Base-by-base conservation (phyloP, 2,797 vertebrate genomes). In the Coendou prehensilis region DNA sequence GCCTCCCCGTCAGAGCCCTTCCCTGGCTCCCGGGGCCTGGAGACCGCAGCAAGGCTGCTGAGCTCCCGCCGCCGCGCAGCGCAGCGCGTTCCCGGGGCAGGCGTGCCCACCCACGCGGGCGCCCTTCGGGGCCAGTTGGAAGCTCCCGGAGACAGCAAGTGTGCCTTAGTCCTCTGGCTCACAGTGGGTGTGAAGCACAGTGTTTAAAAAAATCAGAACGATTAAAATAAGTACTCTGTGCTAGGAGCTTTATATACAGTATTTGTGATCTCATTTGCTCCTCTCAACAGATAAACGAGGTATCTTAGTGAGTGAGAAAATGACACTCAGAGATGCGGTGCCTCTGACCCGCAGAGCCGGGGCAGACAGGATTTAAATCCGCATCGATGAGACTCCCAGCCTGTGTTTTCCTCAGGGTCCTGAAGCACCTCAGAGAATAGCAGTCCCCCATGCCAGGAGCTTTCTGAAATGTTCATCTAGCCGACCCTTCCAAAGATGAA, bases 291-390 rank as follows among this genome's bases (percentile, higher is more conserved):
- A 30, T 17, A 4, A 47, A 15, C 50, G 41, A 82, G 52, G 26
- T 56, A 9, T 69, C 88, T 96, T 67, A 57, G 78, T 90, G 75
- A 91, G 28, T 14, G 28, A 87, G 84, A 89, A 91, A 88, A 59
- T 71, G 54, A 57, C 9, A 2, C 22, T 47, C 15, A 45, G 57
- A 90, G 52, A 41, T 26, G 75, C 79, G 71, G 47, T 73, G 59
- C 33, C 56, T 52, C 10, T 90, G 80, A 86, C 52, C 59, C 14
- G 0, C 47, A 41, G 50, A 75, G 33, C 59, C n/a, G 83, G 26
- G 64, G 61, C 56, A 81, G 52, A 30, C 33, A 26, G 11, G 41
- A 54, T 47, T 75, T 75, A 67, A 94, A 61, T 71, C 64, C 90
- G 18, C 50, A 0, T 18, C 61, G 41, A 63, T 81, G 37, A 64